phyloP scores from a whole-genome alignment of 2,113 vertebrate species.

The Notothenia rossii region DNA sequence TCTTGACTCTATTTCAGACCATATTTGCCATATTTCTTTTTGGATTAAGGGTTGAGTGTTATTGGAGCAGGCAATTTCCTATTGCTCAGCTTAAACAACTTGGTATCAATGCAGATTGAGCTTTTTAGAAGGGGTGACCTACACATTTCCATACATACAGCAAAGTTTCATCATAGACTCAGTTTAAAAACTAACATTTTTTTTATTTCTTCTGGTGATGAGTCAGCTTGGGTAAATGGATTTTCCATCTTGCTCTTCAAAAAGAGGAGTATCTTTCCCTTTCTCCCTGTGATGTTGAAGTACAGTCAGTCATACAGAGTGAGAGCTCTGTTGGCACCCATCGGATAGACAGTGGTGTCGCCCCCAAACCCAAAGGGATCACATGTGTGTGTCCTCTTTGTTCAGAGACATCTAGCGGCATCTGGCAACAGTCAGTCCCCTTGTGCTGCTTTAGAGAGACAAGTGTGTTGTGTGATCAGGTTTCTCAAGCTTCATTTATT shows the following conservation, averaged over 20 bases:
- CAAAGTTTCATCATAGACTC: conserved; percentile 57
- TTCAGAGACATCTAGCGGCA: conserved; percentile 72
- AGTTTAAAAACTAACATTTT: conserved; percentile 59
- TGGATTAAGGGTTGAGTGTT: conserved; percentile 4
- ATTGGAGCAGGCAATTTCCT: conserved; percentile 6
- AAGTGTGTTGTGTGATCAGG: conserved; percentile 73
- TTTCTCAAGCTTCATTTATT: conserved; percentile 78
- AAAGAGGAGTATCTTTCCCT: conserved; percentile 68
- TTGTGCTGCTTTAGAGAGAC: conserved; percentile 65
- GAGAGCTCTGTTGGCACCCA: conserved; percentile 72
- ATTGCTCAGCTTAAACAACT: conserved; percentile 27
- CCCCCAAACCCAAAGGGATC: conserved; percentile 72
- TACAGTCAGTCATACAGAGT: conserved; percentile 65
- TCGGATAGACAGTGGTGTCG: conserved; percentile 67
- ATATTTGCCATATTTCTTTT: not conserved
- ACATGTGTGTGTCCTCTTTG: conserved; percentile 77
- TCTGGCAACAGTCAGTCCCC: conserved; percentile 78
- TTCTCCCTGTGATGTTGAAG: conserved; percentile 73
- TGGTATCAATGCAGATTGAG: conserved; percentile 24
- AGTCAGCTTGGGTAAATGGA: conserved; percentile 77
- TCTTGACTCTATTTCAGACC: not conserved
- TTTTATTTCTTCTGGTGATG: conserved; percentile 58
- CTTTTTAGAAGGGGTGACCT: conserved; percentile 30
- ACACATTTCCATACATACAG: conserved; percentile 69
- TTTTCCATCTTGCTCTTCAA: conserved; percentile 77